phyloP scores from a whole-genome alignment of 2,113 vertebrate genomes.

The Penelope pileata region DNA sequence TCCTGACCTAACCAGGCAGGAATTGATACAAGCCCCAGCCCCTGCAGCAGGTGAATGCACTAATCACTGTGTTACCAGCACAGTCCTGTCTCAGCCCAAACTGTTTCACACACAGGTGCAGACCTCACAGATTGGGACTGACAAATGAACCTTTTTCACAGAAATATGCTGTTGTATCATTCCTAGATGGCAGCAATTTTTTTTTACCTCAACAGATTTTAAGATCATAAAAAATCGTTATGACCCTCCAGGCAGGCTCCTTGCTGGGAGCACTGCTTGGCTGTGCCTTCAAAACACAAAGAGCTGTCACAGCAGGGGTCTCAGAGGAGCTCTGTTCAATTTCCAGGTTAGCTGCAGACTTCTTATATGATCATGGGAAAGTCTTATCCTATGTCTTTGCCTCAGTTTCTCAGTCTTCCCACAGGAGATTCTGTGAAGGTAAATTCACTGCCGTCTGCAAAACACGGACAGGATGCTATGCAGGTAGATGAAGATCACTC shows the following conservation, averaged over 20 bases:
- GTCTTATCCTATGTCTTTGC: background rate
- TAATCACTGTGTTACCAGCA: background rate
- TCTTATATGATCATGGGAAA: background rate
- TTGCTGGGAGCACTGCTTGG: background rate
- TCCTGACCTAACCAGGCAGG: background rate
- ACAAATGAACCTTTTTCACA: accelerated
- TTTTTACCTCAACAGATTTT: background rate
- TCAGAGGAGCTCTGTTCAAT: background rate
- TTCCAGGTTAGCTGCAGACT: background rate
- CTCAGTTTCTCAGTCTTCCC: background rate
- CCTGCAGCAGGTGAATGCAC: background rate
- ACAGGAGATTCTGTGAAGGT: background rate
- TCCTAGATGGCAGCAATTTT: accelerated
- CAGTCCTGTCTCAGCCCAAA: background rate
- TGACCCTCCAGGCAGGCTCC: background rate
- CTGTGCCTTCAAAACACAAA: background rate
- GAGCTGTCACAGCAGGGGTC: background rate
- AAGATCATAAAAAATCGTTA: background rate
- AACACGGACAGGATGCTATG: accelerated
- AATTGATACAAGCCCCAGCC: background rate
- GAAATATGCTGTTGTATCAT: background rate
- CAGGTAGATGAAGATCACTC: background rate
- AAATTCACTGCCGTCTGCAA: background rate
- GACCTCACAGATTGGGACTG: background rate
- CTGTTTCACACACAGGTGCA: background rate